Base-by-base conservation (phyloP, 2,797 vertebrate genomes). In the Gymnothorax javanicus region DNA sequence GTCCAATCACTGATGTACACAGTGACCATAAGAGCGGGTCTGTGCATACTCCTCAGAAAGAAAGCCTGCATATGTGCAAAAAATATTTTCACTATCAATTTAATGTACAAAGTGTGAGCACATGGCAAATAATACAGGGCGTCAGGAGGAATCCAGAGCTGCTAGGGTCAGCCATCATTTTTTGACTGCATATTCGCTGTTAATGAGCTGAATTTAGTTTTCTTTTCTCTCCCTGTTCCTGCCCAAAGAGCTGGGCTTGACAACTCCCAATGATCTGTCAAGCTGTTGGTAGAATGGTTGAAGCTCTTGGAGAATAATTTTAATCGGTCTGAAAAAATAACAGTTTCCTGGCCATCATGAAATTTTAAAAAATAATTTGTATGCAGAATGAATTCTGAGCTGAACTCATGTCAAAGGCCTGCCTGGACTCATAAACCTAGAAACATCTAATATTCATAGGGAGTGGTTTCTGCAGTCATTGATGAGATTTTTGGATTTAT, bases 261-360 rank as follows among this genome's bases (percentile, higher is more conserved):
- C 75, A 79, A 56, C 75, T 54, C 43, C 75, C 50, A 79, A 79
- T 9, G 50, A 79, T n/a, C 75, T 79, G 75, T 79, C 43, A 79
- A 54, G 50, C 75, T 79, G n/a, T 23, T 20, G n/a, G 50, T 4
- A 56, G 75, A 79, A 54, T 23, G 50, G 50, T 33, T 54, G 50
- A 23, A 50, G 7, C 50, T 20, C 75, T 23, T 11, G 15, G 33
- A 23, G 75, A 7, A 54, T 15, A 79, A 79, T 54, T 54, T 79
- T 54, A 79, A 54, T 79, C 75, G n/a, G 43, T 79, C 75, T 20
- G 75, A n/a, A 77, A 15, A 20, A 20, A 43, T 17, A 79, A 79
- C n/a, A 79, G 50, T 79, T 20, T 23, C 50, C 50, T 27, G 17
- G 25, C 75, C 52, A 56, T 79, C 75, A 79, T 54, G 2, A 79